Evolutionary conservation across 2,797 vertebrate species (phyloP), one percentile per base, ranked within the genome.

Genomic region (Cynodonichthys magdalenae): DNA sequence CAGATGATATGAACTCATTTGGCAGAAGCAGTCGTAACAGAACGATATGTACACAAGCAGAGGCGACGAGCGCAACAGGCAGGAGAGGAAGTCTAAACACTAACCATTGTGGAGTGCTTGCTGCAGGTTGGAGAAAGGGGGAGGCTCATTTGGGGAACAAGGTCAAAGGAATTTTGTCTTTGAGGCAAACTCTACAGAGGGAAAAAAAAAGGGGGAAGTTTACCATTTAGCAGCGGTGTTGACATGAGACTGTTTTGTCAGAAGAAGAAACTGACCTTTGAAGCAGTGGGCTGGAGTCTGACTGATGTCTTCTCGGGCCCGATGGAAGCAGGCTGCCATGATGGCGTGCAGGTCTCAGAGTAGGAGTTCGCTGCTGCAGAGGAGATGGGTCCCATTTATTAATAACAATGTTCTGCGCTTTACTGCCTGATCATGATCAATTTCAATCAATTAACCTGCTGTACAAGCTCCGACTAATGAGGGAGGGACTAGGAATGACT

Each of bases 261-360:
- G 18, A 67, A 52, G 57, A 20, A 55, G 28, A 61, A 74, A 78
- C 87, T 78, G 66, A 94, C 93, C 92, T 94, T 94, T 72, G 92
- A 86, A 51, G 88, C 81, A 11, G 72, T 83, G 0, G 93, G 79
- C 1, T 92, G 80, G 57, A 93, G 89, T 81, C 93, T 92, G 82
- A 92, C 81, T 1, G 90, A 71, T 0, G 89, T 86, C 85, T 93
- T 95, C 71, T 97, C 95, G 0, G 90, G 89, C 7, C 77, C 92
- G 0, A 90, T 47, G 0, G 92, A 90, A 41, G 81, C 86, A 0
- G 93, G 77, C 0, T 93, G 92, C 75, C 92, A 91, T 6, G 94
- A 95, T 0, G 95, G 94, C 0, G 95, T 95, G 90, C 94, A 94
- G 80, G 92, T 86, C 59, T 96, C 95, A 0, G 94, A 92, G 88